Evolutionary conservation across 2,888 invertebrate genomes (phyloP).

Genomic region (Xestoiulus laeticollis): DNA sequence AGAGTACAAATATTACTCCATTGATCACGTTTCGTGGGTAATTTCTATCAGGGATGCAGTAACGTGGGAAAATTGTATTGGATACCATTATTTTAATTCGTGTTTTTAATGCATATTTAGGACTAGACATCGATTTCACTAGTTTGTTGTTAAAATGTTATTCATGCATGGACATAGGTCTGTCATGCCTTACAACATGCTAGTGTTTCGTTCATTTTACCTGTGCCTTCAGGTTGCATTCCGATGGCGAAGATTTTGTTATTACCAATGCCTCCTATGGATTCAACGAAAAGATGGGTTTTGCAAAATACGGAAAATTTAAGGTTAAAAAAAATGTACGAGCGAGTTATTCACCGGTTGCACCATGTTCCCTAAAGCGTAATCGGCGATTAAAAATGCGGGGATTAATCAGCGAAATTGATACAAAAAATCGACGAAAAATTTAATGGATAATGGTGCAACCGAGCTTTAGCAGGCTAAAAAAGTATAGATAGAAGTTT

Average conservation of each 20-base stretch:
- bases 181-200: constrained; percentile 46
- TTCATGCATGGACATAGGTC: constrained; percentile 1
- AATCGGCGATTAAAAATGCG: not conserved
- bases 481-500: not conserved
- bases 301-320: constrained; percentile 43
- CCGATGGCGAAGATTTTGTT: constrained; percentile 54
- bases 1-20: not conserved
- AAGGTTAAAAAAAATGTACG: not conserved
- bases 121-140: not conserved
- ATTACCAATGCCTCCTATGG: constrained; percentile 51
- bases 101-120: not conserved
- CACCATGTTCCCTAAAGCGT: constrained; percentile 21
- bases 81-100: too few relatives aligned
- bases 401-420: not conserved
- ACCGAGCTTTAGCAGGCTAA: not conserved
- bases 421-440: not conserved
- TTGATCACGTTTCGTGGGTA: not conserved
- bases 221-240: constrained; percentile 48
- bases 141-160: not conserved
- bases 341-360: not conserved
- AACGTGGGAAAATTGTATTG: not conserved
- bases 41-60: not conserved
- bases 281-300: constrained; percentile 43
- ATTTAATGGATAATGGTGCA: constrained; percentile 9
- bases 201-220: constrained; percentile 43